Percentiles rank a stretch among this genome's conserved stretches.
Conservation (phyloP, 2,113 vertebrate species). For the Ctenodactylus gundi region DNA sequence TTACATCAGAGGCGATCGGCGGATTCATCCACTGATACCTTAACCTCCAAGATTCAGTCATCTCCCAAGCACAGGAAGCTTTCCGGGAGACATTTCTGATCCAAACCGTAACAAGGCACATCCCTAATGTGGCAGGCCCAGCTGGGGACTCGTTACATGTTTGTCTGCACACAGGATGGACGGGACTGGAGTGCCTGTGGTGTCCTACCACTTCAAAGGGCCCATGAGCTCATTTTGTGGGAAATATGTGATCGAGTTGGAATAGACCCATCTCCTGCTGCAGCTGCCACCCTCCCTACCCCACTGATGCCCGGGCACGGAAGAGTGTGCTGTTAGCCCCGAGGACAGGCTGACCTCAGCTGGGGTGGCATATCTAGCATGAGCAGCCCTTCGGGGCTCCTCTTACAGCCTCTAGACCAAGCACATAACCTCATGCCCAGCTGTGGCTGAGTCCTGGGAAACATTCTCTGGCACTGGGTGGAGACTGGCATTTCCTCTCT, state of each 20-base stretch:
- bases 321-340: background rate
- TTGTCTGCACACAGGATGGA: background rate
- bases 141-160: background rate
- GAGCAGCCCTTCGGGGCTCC: background rate
- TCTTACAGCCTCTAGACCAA: background rate
- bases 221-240: background rate
- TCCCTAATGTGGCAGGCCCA: background rate
- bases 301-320: rapidly evolving
- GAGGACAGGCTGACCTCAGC: background rate
- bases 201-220: background rate
- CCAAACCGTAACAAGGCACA: too few species aligned
- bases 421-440: background rate
- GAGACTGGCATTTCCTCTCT: slow-evolving; percentile 1
- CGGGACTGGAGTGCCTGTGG: background rate
- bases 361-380: background rate
- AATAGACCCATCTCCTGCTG: background rate
- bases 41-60: too few species aligned
- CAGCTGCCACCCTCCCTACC: background rate
- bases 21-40: too few species aligned
- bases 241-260: background rate
- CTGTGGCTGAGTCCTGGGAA: background rate
- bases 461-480: background rate
- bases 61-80: too few species aligned
- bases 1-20: too few species aligned
- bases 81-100: too few species aligned